These are phyloP conservation scores for Cephus nigrinus DNA, from an alignment of 2,888 invertebrate genomes.

Conservation along the genomic window DNA sequence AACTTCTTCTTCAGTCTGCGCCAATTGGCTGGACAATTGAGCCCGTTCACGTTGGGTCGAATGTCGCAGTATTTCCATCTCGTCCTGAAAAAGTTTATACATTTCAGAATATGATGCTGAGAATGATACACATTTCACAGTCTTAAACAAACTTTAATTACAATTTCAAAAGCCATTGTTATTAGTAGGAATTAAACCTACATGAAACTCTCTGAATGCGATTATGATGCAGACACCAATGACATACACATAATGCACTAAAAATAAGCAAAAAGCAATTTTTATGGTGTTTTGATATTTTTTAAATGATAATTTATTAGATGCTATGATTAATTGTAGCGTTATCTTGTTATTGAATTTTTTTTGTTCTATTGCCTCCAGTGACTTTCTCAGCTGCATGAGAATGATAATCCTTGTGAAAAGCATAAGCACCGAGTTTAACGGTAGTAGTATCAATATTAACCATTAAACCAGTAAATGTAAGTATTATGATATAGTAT, in stretches of 20 bases:
- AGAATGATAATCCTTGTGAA: not conserved
- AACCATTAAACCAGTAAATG: not conserved
- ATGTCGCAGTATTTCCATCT: conserved; percentile 80
- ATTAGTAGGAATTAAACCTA: not conserved
- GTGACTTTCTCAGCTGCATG: not conserved
- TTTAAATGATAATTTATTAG: not conserved
- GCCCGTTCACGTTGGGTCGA: conserved; percentile 79
- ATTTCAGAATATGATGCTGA: not conserved
- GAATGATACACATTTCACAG: not conserved
- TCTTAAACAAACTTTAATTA: not conserved
- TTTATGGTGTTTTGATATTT: conserved; percentile 27
- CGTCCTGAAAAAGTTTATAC: conserved; percentile 72
- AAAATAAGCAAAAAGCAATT: conserved; percentile 19
- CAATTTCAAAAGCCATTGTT: not conserved
- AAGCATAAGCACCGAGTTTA: not conserved
- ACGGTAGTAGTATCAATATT: not conserved
- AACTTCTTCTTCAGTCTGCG: conserved; percentile 81
- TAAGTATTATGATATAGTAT: not conserved
- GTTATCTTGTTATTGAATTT: conserved; percentile 21
- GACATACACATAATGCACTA: not conserved
- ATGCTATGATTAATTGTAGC: not conserved
- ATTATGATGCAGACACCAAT: not conserved
- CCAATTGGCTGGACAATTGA: conserved; percentile 75
- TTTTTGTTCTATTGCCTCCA: conserved; percentile 25
- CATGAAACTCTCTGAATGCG: not conserved